Base-by-base conservation (phyloP, 2,797 vertebrate species). In the Phrynocephalus guinanensis region DNA sequence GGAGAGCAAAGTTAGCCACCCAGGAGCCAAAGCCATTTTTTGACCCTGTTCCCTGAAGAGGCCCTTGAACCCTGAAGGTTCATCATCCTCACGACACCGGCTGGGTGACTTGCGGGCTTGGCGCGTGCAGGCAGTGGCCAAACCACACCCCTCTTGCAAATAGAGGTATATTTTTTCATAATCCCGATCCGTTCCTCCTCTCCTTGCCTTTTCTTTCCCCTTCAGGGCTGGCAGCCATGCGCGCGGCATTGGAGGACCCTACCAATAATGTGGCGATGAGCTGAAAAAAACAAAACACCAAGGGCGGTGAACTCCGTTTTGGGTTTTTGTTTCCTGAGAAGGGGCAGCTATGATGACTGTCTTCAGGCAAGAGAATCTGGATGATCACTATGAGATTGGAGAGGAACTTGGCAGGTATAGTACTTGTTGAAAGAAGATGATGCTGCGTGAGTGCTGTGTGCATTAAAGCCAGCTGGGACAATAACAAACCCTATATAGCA, bases 321-420 rank as follows among this genome's bases (percentile, higher is more conserved):
- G 26, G 82, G 38, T 16, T 76, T 50, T n/a, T 3, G n/a, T 82
- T 92, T 91, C 79, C 93, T 92, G 92, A 95, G 90, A 86, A 94
- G 92, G 86, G 94, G 93, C 95, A 76, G 94, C 89, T 95, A 97
- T 94, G 97, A 99, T 99, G 98, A 98, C 97, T 24, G 96, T 98
- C 89, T 98, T 98, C 96, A 98, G 97, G 94, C 98, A 98, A 94
- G 97, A 98, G 93, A 98, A 98, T 96, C 97, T 99, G 90, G 98
- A 98, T 93, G 98, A 98, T 84, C 97, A 98, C 94, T 99, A 98
- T 75, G 97, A 98, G 70, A 97, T 98, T 1, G 97, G 98, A 92
- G 97, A 99, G 93, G 98, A 99, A 91, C 98, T 99, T 63, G 98
- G 98, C 95, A 99, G 98, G 98, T 98, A 95, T 75, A 84, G 82